Evolutionary conservation across 2,888 invertebrate genomes (phyloP).

Genomic region (Tinea semifulvella): DNA sequence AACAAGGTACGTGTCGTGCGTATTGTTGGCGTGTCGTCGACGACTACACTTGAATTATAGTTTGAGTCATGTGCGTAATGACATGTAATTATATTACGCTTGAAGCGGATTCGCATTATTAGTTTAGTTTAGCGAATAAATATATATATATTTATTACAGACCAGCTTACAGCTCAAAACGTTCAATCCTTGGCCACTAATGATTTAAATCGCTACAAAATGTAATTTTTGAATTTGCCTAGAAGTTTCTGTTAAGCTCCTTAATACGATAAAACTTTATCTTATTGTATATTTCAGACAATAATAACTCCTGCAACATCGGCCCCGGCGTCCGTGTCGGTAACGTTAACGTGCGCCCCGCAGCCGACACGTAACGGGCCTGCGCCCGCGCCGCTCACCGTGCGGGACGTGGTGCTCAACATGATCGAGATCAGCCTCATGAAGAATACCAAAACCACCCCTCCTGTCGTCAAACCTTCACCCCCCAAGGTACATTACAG

Average conservation of each 20-base stretch:
- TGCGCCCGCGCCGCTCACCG: constrained; percentile 67
- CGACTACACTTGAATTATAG: too few relatives aligned
- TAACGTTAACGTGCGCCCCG: constrained; percentile 40
- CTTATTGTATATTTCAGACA: neutral
- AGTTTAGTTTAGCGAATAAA: too few relatives aligned
- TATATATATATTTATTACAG: too few relatives aligned
- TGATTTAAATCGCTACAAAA: too few relatives aligned
- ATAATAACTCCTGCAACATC: constrained; percentile 13
- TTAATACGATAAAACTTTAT: neutral
- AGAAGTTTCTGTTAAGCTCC: too few relatives aligned
- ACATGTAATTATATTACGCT: neutral
- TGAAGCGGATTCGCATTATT: too few relatives aligned
- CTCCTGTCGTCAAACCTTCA: constrained; percentile 33
- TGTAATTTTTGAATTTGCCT: too few relatives aligned
- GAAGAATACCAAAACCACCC: constrained; percentile 66
- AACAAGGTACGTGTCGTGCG: too few relatives aligned
- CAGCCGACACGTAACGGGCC: constrained; percentile 42
- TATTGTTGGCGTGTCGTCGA: too few relatives aligned
- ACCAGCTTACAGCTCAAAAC: too few relatives aligned
- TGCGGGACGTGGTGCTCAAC: constrained; percentile 83
- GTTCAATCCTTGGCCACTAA: too few relatives aligned
- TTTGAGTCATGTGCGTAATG: too few relatives aligned
- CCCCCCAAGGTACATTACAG: constrained; percentile 31
- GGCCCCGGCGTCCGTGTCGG: constrained; percentile 25
- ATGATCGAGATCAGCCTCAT: constrained; percentile 84